Percentiles rank a stretch among this genome's conserved stretches.
These are phyloP conservation scores for Achatina immaculata DNA, from an alignment of 1,140 invertebrate genomes.

Conservation along the genomic window DNA sequence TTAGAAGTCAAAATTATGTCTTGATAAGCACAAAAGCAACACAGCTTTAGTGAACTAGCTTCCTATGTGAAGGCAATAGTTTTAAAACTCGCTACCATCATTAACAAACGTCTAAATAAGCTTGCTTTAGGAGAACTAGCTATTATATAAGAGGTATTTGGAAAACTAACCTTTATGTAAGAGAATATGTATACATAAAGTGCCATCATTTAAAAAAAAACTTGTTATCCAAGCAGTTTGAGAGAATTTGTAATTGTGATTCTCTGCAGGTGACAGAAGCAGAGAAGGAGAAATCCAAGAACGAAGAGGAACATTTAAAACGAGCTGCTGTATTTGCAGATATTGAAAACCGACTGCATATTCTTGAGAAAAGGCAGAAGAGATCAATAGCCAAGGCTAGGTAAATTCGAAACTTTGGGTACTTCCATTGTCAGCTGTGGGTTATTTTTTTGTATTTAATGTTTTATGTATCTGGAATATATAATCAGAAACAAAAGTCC, in stretches of 20 bases:
- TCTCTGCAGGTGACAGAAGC: conserved; percentile 88
- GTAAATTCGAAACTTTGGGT: no score
- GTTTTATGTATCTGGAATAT: neutral
- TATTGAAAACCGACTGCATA: conserved; percentile 73
- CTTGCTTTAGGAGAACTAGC: neutral
- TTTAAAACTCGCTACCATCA: neutral
- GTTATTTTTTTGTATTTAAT: neutral
- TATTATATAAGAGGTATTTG: neutral
- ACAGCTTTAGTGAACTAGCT: neutral
- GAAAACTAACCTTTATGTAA: neutral
- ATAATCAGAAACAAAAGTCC: neutral
- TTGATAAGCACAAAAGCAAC: neutral
- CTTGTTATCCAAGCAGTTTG: neutral
- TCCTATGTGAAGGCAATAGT: neutral
- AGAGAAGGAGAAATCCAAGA: conserved; percentile 87
- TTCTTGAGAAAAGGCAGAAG: conserved; percentile 83
- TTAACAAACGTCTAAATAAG: neutral
- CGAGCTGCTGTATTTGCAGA: conserved; percentile 74
- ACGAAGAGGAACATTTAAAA: conserved; percentile 86
- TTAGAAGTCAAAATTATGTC: neutral
- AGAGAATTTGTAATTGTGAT: neutral
- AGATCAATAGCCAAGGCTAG: conserved; percentile 83
- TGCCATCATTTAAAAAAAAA: neutral
- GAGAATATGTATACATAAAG: neutral
- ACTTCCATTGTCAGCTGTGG: neutral